Conservation (phyloP, 2,888 invertebrate genomes). For the Elegia similella region DNA sequence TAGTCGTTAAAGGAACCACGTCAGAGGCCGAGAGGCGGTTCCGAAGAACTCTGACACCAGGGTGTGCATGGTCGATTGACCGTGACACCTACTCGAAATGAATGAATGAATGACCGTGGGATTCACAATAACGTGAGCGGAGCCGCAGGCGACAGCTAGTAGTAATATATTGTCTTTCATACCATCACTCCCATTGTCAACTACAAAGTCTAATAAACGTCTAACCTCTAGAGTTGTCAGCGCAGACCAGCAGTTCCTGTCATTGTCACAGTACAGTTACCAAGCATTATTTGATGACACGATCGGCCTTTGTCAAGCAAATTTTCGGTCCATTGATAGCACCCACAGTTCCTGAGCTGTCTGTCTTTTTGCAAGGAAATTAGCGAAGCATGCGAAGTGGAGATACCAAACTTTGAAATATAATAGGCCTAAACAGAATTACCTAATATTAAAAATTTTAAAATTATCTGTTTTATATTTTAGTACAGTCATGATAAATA, state of each 20-base stretch:
- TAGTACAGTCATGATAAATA: no score
- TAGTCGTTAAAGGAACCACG: no score
- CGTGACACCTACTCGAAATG: no score
- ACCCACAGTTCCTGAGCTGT: not conserved
- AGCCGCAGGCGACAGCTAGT: not conserved
- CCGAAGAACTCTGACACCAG: no score
- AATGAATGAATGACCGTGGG: no score
- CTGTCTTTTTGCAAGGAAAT: constrained; percentile 2
- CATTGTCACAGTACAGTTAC: constrained; percentile 6
- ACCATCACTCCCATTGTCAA: no score
- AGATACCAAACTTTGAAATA: not conserved
- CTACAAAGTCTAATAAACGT: not conserved
- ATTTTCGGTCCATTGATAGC: constrained; percentile 7
- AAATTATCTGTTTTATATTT: no score
- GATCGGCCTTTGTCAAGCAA: constrained; percentile 1
- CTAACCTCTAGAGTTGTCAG: not conserved
- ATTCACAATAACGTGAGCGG: no score
- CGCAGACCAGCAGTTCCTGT: constrained; percentile 6
- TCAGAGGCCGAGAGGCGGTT: no score
- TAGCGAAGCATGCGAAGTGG: not conserved
- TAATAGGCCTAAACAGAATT: not conserved
- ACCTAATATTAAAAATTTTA: no score
- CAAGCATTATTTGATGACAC: constrained; percentile 1
- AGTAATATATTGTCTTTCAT: not conserved
- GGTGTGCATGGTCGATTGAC: no score